Evolutionary conservation across 2,797 vertebrate genomes (phyloP), one percentile per base, ranked within the genome.

Genomic region (Anas flavirostris): DNA sequence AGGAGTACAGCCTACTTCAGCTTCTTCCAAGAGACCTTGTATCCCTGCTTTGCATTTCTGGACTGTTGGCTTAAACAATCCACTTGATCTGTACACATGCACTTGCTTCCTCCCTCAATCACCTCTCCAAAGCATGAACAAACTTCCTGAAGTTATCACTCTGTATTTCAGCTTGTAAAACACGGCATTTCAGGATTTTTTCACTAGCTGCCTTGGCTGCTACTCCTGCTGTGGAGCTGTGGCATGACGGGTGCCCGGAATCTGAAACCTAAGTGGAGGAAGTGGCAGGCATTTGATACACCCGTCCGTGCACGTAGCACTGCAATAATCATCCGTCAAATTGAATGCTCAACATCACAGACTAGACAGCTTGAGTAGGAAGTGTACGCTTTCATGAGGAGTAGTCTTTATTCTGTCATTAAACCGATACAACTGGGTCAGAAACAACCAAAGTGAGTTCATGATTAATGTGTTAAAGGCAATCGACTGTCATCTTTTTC

Each of bases 111-210:
- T 80, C 75, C 41, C 44, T 89, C 50, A 25, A 80, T 35, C 44
- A 62, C 46, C 15, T 59, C n/a, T 39, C 14, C 72, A 60, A 74
- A 72, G 59, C 52, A 88, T 62, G 64, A 95, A 92, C 56, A 80
- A 91, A 83, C 50, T 86, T 94, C 44, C 75, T 77, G 68, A 94
- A 79, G 72, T 82, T 88, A 74, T 64, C 53, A 62, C 33, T 58
- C 76, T 1, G 1, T 92, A 72, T 80, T 92, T 93, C 91, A 92
- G 53, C 72, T 87, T 87, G 37, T 91, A 85, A 91, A 95, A 75
- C 14, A 64, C 2, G 12, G 37, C 25, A 62, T 58, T 89, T 87
- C n/a, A 56, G 53, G 75, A 26, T 68, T 92, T 82, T n/a, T 56
- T 18, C 60, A 66, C 60, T 88, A 80, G 75, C 41, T 81, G 48